These are phyloP conservation scores for Eurytoma adleriae DNA, from an alignment of 2,888 invertebrate species.

Conservation along the genomic window DNA sequence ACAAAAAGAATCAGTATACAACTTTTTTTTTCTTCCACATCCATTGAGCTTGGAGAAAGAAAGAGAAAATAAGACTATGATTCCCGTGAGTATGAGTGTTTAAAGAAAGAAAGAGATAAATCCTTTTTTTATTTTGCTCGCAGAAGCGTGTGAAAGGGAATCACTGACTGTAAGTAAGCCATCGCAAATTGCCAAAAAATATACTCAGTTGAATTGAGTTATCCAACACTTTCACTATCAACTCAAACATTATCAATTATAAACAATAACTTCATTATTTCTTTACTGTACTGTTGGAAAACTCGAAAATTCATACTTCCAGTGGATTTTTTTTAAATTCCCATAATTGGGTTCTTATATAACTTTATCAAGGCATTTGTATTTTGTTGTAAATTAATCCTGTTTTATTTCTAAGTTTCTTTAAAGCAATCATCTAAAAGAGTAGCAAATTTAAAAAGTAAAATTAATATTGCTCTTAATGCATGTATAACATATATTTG, in stretches of 20 bases:
- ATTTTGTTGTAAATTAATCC: slow-evolving; percentile 4
- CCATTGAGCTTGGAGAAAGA: slow-evolving; percentile 46
- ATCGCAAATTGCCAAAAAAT: slow-evolving; percentile 70
- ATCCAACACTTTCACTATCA: slow-evolving; percentile 23
- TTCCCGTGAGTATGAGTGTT: slow-evolving; percentile 72
- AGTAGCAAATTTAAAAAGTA: background rate
- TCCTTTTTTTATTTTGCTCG: slow-evolving; percentile 64
- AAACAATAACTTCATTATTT: background rate
- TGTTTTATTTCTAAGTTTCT: background rate
- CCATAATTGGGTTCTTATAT: background rate
- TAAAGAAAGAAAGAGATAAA: slow-evolving; percentile 61
- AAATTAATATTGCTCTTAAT: background rate
- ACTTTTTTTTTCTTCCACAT: slow-evolving; percentile 51
- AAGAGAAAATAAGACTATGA: slow-evolving; percentile 45
- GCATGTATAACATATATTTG: background rate
- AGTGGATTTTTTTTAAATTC: too few species aligned
- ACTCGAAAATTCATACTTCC: too few species aligned
- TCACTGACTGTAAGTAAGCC: slow-evolving; percentile 73
- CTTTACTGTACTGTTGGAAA: background rate
- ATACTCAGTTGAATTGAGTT: slow-evolving; percentile 42
- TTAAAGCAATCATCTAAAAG: background rate
- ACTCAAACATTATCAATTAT: background rate
- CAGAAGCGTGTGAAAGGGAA: slow-evolving; percentile 67
- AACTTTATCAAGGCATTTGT: background rate
- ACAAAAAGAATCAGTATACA: slow-evolving; percentile 53